A percentile compares a stretch with the other conserved stretches of the same genome.
Conservation (phyloP, 2,888 invertebrate species). For the Hirudinaria manillensis region DNA sequence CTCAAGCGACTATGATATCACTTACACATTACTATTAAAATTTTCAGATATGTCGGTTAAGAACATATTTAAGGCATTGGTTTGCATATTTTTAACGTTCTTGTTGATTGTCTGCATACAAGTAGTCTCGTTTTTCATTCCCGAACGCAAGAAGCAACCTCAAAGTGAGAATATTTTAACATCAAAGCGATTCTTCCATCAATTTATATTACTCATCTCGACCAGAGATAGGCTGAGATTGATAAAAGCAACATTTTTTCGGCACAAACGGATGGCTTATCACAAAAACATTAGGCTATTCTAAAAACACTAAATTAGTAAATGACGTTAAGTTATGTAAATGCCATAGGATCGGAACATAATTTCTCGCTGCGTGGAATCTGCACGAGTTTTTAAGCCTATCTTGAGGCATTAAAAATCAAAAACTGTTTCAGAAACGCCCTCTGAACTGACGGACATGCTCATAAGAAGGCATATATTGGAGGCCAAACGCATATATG, state of each 20-base stretch:
- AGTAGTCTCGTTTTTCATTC: background rate
- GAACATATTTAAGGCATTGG: background rate
- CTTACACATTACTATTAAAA: too few species aligned
- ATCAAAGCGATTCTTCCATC: background rate
- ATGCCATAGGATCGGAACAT: too few species aligned
- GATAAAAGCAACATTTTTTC: too few species aligned
- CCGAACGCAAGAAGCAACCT: background rate
- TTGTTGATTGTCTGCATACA: background rate
- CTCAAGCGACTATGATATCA: too few species aligned
- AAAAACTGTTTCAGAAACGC: background rate
- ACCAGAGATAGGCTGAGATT: too few species aligned
- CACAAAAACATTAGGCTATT: too few species aligned
- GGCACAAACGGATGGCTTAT: too few species aligned
- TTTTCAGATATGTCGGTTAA: background rate
- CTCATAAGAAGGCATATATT: background rate
- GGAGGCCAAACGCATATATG: conserved; percentile 3
- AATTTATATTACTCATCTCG: background rate
- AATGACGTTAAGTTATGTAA: too few species aligned
- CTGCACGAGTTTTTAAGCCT: too few species aligned
- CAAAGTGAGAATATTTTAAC: conserved; percentile 14
- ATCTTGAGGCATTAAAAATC: too few species aligned
- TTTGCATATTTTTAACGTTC: background rate
- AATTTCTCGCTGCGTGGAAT: too few species aligned
- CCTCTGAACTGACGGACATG: background rate
- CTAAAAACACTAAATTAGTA: too few species aligned